Conservation (phyloP, 2,888 invertebrate species). For the Euplagia quadripunctaria region DNA sequence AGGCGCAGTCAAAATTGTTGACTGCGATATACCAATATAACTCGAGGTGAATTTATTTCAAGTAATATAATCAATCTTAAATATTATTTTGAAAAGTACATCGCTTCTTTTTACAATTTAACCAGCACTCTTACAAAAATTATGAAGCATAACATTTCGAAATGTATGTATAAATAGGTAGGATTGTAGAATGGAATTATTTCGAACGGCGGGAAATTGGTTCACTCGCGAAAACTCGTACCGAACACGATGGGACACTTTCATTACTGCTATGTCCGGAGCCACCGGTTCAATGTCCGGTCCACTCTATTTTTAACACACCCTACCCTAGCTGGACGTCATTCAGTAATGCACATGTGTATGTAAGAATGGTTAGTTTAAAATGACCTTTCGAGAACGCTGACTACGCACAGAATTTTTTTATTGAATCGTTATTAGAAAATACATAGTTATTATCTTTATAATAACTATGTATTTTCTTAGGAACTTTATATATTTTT, state of each 20-base stretch:
- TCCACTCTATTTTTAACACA: constrained; percentile 81
- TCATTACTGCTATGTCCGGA: constrained; percentile 81
- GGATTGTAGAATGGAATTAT: constrained; percentile 48
- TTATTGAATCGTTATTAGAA: not conserved
- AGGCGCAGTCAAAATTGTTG: not conserved
- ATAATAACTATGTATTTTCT: not conserved
- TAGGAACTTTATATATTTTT: not conserved
- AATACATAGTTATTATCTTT: too few relatives aligned
- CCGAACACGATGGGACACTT: constrained; percentile 76
- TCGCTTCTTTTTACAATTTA: not conserved
- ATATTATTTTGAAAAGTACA: not conserved
- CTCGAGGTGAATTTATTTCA: not conserved
- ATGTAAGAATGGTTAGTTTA: constrained; percentile 58
- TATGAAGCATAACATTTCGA: not conserved
- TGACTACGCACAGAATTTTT: not conserved
- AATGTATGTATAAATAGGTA: constrained; percentile 42
- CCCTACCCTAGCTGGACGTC: constrained; percentile 64
- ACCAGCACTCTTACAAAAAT: not conserved
- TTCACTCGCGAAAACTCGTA: constrained; percentile 72
- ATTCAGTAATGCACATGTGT: constrained; percentile 64
- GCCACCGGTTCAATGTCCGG: constrained; percentile 83
- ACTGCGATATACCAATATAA: not conserved
- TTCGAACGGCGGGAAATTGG: constrained; percentile 69
- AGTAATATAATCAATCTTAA: not conserved
- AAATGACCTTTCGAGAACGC: constrained; percentile 56